Evolutionary conservation across 2,113 vertebrate species (phyloP), one percentile per base, ranked within the genome.

Genomic region (Mugil cephalus): DNA sequence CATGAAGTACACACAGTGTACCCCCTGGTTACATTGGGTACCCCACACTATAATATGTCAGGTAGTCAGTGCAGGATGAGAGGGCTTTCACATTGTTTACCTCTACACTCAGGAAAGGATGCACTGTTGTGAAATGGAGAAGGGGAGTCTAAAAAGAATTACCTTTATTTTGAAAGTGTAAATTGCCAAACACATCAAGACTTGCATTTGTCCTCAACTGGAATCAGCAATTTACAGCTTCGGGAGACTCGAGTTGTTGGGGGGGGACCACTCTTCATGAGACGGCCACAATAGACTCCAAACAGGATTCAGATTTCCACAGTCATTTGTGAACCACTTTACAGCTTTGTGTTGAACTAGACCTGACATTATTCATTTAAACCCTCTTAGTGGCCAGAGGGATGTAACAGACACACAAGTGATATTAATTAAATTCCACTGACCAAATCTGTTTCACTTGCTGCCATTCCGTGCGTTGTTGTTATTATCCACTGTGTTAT

Each of bases 31-130:
- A 21, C 62, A 17, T 36, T 4, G 8, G 40, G 17, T 34, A 74
- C 53, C 69, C 62, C 47, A 35, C 43, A 54, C 73, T 15, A 38
- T 64, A 84, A 64, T 69, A 79, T 66, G 38, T 73, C 80, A 85
- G 82, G 79, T 83, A 74, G 77, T 69, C 14, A 14, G 42, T 36
- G 24, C 7, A 55, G 52, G 34, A 51, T 14, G 59, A 66, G 5
- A 39, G 53, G 46, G 12, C 39, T 19, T 36, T 11, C n/a, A 18
- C 36, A 30, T 35, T 54, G 55, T 24, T 19, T 39, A 34, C 19
- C 45, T 21, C 13, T 11, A 0, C 43, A 38, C 10, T 15, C 0
- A 64, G 15, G 8, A 51, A 35, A 48, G 24, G 24, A 34, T 45
- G 1, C 11, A 1, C 21, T 5, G 48, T 38, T 15, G 1, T 15